These are phyloP conservation scores for Euphonia xanthogaster DNA, from an alignment of 2,797 vertebrate genomes.

Conservation along the genomic window DNA sequence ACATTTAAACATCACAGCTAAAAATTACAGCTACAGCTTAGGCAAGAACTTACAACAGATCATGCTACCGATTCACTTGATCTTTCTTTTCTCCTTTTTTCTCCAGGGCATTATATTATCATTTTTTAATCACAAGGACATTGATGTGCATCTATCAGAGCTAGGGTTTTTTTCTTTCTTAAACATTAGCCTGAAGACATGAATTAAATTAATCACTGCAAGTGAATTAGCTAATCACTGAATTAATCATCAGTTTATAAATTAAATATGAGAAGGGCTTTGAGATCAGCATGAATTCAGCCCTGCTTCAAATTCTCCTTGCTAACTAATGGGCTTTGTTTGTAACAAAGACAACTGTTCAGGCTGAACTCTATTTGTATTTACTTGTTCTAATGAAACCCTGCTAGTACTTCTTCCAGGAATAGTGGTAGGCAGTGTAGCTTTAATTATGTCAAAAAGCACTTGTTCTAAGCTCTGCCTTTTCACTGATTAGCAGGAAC, in stretches of 20 bases:
- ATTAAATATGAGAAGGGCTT: slow-evolving; percentile 54
- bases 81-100: slow-evolving; percentile 41
- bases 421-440: background rate
- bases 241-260: slow-evolving; percentile 59
- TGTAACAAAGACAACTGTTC: slow-evolving; percentile 30
- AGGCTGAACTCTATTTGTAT: slow-evolving; percentile 40
- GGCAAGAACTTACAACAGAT: background rate
- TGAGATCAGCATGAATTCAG: background rate
- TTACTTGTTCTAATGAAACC: slow-evolving; percentile 50
- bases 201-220: slow-evolving; percentile 60
- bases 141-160: slow-evolving; percentile 18
- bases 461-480: background rate
- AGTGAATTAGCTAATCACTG: slow-evolving; percentile 48
- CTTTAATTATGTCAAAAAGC: slow-evolving; percentile 28
- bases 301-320: background rate
- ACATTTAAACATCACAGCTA: slow-evolving; percentile 77
- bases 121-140: slow-evolving; percentile 37
- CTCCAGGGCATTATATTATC: slow-evolving; percentile 37
- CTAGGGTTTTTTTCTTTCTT: background rate
- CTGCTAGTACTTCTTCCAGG: background rate
- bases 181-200: slow-evolving; percentile 44
- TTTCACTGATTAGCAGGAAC: slow-evolving; percentile 14
- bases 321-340: slow-evolving; percentile 29
- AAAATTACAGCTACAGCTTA: background rate
- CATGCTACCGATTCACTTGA: background rate